phyloP scores from a whole-genome alignment of 2,888 invertebrate species.

The Agrilus biguttatus region DNA sequence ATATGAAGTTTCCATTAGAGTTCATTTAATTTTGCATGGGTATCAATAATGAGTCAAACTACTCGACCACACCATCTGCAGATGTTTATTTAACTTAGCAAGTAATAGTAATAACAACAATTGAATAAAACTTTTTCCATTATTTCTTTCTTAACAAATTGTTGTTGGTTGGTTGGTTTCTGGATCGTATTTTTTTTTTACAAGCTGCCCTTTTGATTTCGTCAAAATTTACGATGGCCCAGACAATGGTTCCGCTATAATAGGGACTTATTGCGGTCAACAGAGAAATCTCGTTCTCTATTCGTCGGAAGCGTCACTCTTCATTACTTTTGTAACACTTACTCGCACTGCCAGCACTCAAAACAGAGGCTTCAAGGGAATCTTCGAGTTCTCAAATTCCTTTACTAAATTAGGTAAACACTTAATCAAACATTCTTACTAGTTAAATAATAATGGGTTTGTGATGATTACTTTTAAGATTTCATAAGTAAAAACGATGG shows the following conservation, averaged over 20 bases:
- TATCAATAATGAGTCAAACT: too few species aligned
- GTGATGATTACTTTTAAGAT: conserved; percentile 40
- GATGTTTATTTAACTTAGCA: too few species aligned
- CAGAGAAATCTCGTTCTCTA: conserved; percentile 91
- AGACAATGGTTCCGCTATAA: conserved; percentile 74
- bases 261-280: conserved; percentile 95
- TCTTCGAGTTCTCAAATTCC: conserved; percentile 96
- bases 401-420: conserved; percentile 91
- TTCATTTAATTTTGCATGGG: too few species aligned
- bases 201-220: conserved; percentile 96
- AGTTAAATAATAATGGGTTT: too few species aligned
- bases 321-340: conserved; percentile 83
- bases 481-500: conserved; percentile 87
- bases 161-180: too few species aligned
- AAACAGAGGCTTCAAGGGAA: conserved; percentile 96
- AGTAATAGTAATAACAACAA: too few species aligned
- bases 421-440: neutral
- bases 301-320: conserved; percentile 81
- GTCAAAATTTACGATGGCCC: conserved; percentile 94
- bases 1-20: too few species aligned
- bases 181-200: conserved; percentile 10
- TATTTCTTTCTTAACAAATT: too few species aligned
- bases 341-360: conserved; percentile 86
- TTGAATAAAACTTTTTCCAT: too few species aligned
- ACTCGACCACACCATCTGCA: too few species aligned